Base-by-base conservation (phyloP, 1,140 invertebrate genomes). In the Procambarus virginalis region DNA sequence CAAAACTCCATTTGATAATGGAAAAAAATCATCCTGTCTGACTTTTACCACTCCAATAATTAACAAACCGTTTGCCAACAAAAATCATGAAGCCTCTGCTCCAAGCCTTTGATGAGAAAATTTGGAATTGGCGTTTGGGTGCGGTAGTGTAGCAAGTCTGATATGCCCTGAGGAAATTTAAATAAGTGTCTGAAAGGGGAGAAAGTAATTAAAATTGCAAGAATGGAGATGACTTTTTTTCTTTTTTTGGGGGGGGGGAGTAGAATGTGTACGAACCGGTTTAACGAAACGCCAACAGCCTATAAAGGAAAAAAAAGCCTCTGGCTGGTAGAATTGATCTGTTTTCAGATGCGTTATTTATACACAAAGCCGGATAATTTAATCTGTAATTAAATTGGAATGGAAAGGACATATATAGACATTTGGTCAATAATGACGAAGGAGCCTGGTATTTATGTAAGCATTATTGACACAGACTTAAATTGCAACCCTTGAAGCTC, bases 1-100 rank as follows among this genome's bases (percentile, higher is more conserved):
- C 88, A 89, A 89, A 89, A 89, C 88, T 89, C 88, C 81, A 89
- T 89, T 89, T 89, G 88, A 89, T 89, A 89, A 89, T 89, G 88
- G 87, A 89, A 89, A 89, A 89, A 89, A 89, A 84, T 84, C 81
- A 89, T 89, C 88, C 88, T 78, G 88, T 89, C 88, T 84, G 88
- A 89, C 88, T 89, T 89, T 89, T 89, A 84, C 88, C 70, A 79
- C 88, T 84, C 82, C 88, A 78, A 89, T 89, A 89, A 89, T 89
- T 89, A 89, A 89, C 88, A 89, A 89, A 84, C 88, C 88, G 88
- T 89, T 89, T 84, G 88, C 88, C 88, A 89, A 89, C 88, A 89
- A 89, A 89, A 89, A 89, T 89, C 88, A 89, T 89, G 88, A 89
- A 84, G 75, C 88, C 81, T 77, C 81, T 70, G 68, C 88, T 89